Conservation (phyloP, 2,113 vertebrate genomes). For the Ahaetulla prasina region DNA sequence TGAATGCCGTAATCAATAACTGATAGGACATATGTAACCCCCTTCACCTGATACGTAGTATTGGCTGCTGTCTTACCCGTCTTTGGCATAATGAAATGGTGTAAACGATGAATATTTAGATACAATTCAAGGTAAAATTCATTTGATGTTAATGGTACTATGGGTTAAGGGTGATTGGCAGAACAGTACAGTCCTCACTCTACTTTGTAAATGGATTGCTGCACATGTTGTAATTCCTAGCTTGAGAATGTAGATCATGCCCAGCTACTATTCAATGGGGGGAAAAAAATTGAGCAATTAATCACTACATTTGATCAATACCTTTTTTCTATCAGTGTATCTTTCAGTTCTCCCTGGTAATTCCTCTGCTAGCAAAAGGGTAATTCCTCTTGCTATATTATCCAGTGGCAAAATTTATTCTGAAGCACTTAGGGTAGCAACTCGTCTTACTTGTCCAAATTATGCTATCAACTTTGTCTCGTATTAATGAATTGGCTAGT, state of each 20-base stretch:
- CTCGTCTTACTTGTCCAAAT: background rate
- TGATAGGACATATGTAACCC: background rate
- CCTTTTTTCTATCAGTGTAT: background rate
- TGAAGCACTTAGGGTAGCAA: background rate
- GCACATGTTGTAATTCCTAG: background rate
- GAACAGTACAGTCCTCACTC: background rate
- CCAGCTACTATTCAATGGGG: background rate
- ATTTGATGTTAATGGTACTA: background rate
- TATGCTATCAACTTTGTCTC: background rate
- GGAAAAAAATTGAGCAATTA: background rate
- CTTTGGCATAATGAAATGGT: background rate
- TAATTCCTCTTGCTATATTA: background rate
- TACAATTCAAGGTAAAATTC: background rate
- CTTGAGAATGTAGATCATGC: background rate
- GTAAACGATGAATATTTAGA: background rate
- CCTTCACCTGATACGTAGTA: background rate
- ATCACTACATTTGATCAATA: background rate
- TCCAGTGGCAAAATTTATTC: background rate
- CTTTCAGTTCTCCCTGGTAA: background rate
- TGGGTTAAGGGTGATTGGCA: background rate
- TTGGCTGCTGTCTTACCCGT: background rate
- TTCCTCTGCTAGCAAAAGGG: background rate
- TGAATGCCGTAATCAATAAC: background rate
- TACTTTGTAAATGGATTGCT: background rate
- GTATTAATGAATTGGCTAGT: background rate